A percentile compares a stretch with the other conserved stretches of the same genome.
Evolutionary conservation across 2,113 vertebrate genomes (phyloP).

Genomic region (Rutilus rutilus): DNA sequence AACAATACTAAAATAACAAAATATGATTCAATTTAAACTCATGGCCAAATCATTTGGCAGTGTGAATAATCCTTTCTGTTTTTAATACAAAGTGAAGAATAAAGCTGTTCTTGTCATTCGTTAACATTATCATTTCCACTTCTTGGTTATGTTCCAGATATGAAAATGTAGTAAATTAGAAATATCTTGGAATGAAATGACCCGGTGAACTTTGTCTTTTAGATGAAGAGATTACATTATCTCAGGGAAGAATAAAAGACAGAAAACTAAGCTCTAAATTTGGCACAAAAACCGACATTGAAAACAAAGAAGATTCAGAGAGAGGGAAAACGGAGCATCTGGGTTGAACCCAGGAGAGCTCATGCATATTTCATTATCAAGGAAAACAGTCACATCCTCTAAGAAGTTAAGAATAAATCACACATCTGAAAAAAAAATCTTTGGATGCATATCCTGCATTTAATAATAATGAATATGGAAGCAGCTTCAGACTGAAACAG

Average conservation of each 20-base stretch:
- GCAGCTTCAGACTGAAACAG: background rate
- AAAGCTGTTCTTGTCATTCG: background rate
- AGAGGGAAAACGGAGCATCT: background rate
- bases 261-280: conserved; percentile 17
- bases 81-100: background rate
- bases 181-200: conserved; percentile 26
- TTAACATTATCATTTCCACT: background rate
- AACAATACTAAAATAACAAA: background rate
- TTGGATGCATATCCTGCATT: conserved; percentile 1
- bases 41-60: background rate
- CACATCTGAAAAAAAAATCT: conserved; percentile 28
- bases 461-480: conserved; percentile 14
- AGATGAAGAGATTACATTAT: conserved; percentile 30
- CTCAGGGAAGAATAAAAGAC: background rate
- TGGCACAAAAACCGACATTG: background rate
- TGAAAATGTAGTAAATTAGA: conserved; percentile 4
- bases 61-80: background rate
- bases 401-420: conserved; percentile 45
- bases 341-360: conserved; percentile 38
- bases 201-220: conserved; percentile 17
- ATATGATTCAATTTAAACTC: background rate
- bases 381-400: conserved; percentile 32
- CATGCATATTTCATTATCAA: conserved; percentile 54
- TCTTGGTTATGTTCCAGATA: conserved; percentile 28
- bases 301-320: conserved; percentile 23